Evolutionary conservation across 1,140 invertebrate genomes (phyloP), one percentile per base, ranked within the genome.

Genomic region (Mycetomoellerius zeteki): DNA sequence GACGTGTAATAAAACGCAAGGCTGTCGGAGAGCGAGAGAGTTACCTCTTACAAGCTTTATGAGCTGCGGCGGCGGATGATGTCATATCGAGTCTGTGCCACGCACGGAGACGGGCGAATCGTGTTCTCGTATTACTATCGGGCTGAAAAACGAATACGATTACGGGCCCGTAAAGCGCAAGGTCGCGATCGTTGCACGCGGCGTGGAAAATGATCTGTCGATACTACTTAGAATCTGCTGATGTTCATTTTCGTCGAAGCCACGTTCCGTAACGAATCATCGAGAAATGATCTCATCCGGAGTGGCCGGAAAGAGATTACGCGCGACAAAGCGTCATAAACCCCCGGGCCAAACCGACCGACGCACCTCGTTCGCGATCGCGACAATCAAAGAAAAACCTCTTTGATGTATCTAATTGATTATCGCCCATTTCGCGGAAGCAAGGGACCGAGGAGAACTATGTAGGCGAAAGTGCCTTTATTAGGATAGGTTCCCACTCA

Each of bases 391-490:
- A 62, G 30, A 3, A 16, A 37, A 33, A 16, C 3, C n/a, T 19
- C n/a, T n/a, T 16, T 16, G 5, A 16, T 1, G n/a, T 14, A 21
- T 69, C 6, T 8, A n/a, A 72, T 16, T 16, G 1, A 56, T 58
- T 52, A 77, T 64, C 73, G 52, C 54, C 52, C 54, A 52, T 10
- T 47, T 75, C 67, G 24, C 60, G 24, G 16, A 76, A 10, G 21
- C 80, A 37, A 37, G 58, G 54, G 30, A 37, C 33, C 21, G 47
- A 27, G n/a, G 21, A 24, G 60, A 81, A 65, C 21, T 33, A 60
- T 65, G 75, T 64, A 33, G 81, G 86, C 89, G 89, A 90, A 90
- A 90, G 89, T 90, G 75, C 27, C 81, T 90, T 90, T 90, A 90
- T 90, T 90, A 86, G 81, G 89, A 88, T 90, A 78, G 71, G 89